These are phyloP conservation scores for Myotis yumanensis DNA, from an alignment of 2,113 vertebrate species.

Conservation along the genomic window DNA sequence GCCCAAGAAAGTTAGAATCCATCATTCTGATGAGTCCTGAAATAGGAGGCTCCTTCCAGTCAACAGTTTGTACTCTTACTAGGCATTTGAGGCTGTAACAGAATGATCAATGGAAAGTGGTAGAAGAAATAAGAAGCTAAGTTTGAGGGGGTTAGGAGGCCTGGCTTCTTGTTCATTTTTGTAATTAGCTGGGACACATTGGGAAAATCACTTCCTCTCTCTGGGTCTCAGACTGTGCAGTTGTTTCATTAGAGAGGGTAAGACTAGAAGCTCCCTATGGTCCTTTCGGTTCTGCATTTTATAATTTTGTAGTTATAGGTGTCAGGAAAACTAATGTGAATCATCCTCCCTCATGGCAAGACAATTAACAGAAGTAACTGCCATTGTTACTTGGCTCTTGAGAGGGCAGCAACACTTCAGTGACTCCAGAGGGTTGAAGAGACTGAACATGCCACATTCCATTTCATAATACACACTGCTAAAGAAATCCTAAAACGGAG, in stretches of 20 bases:
- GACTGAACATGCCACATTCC: not conserved
- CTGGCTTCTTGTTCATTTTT: not conserved
- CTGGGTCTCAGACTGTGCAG: not conserved
- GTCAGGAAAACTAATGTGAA: not conserved
- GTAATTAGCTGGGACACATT: not conserved
- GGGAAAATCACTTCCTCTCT: not conserved
- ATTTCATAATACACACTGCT: not conserved
- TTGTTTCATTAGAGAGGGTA: not conserved
- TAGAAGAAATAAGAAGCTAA: not conserved
- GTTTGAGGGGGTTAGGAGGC: not conserved
- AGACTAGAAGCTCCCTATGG: not conserved
- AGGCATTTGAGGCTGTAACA: not conserved
- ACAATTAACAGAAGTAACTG: not conserved
- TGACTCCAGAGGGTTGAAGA: not conserved
- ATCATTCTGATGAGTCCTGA: slow-evolving; percentile 1
- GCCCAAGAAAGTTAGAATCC: not conserved
- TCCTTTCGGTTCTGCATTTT: not conserved
- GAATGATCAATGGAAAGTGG: not conserved
- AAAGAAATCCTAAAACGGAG: not conserved
- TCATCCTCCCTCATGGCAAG: not conserved
- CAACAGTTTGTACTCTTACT: not conserved
- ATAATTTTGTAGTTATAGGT: not conserved
- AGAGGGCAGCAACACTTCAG: not conserved
- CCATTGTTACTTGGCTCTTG: not conserved
- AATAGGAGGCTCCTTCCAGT: not conserved